These are phyloP conservation scores for Polydesmus complanatus DNA, from an alignment of 2,888 invertebrate species.

Conservation along the genomic window DNA sequence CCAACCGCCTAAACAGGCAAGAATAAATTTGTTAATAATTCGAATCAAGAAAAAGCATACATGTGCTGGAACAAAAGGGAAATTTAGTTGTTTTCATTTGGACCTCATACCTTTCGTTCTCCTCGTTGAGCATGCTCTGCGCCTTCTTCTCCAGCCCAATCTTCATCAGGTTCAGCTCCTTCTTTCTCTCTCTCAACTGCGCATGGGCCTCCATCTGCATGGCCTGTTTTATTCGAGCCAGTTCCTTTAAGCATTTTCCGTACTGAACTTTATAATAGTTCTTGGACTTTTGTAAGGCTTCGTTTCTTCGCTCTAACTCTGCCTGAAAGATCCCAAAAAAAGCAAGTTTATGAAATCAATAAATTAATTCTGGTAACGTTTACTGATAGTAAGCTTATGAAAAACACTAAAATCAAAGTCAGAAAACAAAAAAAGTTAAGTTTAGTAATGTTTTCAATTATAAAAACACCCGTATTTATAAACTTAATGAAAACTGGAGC, in stretches of 20 bases:
- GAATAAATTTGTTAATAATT: too few species aligned
- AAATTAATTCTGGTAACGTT: background rate
- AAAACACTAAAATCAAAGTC: too few species aligned
- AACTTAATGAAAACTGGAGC: too few species aligned
- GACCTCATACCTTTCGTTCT: background rate
- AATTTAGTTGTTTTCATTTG: too few species aligned
- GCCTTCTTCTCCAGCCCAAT: background rate
- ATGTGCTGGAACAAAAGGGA: too few species aligned
- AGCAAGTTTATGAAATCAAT: background rate
- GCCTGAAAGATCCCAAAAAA: too few species aligned
- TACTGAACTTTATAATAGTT: constrained; percentile 36
- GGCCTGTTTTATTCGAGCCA: constrained; percentile 31
- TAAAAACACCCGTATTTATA: too few species aligned
- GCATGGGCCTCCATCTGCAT: constrained; percentile 30
- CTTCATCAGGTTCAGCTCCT: constrained; percentile 24
- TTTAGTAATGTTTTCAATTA: background rate
- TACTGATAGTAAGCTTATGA: too few species aligned
- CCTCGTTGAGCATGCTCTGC: background rate
- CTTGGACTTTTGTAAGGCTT: constrained; percentile 32
- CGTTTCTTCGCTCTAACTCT: constrained; percentile 33
- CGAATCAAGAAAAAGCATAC: too few species aligned
- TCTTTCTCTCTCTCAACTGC: constrained; percentile 27
- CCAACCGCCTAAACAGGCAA: too few species aligned
- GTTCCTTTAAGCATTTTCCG: constrained; percentile 33
- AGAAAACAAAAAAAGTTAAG: background rate